A percentile compares a stretch with the other conserved stretches of the same genome.
Evolutionary conservation across 2,113 vertebrate genomes (phyloP).

Genomic region (Camelus bactrianus): DNA sequence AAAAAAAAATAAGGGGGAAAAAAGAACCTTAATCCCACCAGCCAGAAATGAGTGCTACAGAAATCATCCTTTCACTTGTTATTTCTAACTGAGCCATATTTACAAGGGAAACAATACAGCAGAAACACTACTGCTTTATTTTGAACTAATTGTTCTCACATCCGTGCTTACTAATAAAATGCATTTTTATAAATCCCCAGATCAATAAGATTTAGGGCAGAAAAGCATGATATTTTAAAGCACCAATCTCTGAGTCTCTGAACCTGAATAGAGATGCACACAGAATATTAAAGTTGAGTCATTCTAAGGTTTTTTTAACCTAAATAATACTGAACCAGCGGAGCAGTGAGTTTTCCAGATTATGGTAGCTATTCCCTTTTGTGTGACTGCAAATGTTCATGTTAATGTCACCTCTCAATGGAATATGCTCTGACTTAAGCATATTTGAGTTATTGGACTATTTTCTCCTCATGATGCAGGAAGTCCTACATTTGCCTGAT

Average conservation of each 20-base stretch:
- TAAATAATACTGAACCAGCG: neutral
- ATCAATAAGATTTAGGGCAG: neutral
- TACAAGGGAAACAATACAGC: neutral
- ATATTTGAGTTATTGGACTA: neutral
- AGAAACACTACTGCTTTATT: neutral
- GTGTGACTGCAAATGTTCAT: neutral
- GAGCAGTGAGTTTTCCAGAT: neutral
- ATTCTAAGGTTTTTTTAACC: neutral
- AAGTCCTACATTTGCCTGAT: neutral
- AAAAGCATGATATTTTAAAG: conserved; percentile 46
- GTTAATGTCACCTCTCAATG: neutral
- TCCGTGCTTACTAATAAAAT: neutral
- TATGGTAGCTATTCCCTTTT: neutral
- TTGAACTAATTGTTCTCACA: neutral
- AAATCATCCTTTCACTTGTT: neutral
- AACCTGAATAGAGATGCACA: neutral
- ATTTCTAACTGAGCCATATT: neutral
- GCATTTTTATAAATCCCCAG: neutral
- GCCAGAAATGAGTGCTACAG: neutral
- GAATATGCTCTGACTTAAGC: neutral
- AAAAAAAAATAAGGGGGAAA: neutral
- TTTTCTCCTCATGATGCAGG: neutral
- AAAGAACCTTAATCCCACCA: neutral
- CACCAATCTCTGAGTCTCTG: neutral
- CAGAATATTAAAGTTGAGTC: conserved; percentile 19